Evolutionary conservation across 2,113 vertebrate species (phyloP).

Genomic region (Solea solea): DNA sequence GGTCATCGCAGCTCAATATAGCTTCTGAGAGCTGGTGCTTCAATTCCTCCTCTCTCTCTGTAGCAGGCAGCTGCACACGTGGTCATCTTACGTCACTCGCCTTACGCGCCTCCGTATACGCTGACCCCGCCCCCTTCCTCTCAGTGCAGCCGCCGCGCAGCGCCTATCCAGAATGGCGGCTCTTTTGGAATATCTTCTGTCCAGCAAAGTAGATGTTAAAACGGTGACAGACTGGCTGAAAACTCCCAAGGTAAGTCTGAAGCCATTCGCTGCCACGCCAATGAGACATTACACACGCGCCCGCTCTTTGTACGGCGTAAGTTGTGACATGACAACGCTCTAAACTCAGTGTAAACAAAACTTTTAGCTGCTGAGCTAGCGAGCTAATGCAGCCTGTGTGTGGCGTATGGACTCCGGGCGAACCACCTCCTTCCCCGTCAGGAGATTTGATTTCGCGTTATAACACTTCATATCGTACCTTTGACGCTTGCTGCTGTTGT

Average conservation of each 20-base stretch:
- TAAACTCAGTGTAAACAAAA: slow-evolving; percentile 75
- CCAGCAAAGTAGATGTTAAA: slow-evolving; percentile 81
- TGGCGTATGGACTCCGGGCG: background rate
- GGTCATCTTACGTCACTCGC: background rate
- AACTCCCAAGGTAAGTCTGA: slow-evolving; percentile 52
- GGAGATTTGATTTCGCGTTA: background rate
- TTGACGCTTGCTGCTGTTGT: background rate
- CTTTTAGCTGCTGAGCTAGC: slow-evolving; percentile 71
- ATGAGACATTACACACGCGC: rapidly evolving
- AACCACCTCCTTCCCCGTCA: background rate
- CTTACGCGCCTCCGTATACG: slow-evolving; percentile 19
- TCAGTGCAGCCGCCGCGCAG: slow-evolving; percentile 52
- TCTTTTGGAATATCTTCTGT: slow-evolving; percentile 91
- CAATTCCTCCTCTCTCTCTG: no score
- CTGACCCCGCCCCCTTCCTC: slow-evolving; percentile 39
- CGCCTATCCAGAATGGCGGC: slow-evolving; percentile 87
- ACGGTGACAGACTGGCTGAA: slow-evolving; percentile 84
- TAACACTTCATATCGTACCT: background rate
- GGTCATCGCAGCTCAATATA: no score
- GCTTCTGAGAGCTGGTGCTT: no score
- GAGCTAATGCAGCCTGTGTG: slow-evolving; percentile 17
- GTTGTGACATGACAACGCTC: slow-evolving; percentile 58
- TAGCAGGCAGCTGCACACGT: background rate
- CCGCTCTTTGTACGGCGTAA: background rate
- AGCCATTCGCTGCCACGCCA: rapidly evolving